phyloP scores from a whole-genome alignment of 2,113 vertebrate genomes.

The Anas platyrhynchos region DNA sequence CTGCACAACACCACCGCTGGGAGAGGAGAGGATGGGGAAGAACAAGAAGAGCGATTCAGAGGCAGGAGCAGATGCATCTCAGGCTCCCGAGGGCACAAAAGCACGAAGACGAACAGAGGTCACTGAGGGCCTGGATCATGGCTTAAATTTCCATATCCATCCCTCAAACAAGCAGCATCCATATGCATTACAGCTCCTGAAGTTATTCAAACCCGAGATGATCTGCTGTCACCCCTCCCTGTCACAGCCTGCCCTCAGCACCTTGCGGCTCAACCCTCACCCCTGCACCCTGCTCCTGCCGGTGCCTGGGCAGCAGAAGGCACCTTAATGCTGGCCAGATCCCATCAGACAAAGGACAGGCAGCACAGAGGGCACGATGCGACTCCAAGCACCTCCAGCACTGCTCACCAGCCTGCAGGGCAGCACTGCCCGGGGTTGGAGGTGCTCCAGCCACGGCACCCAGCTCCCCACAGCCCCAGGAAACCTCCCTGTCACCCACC shows the following conservation, averaged over 20 bases:
- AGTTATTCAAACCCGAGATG: background rate
- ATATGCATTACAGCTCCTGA: background rate
- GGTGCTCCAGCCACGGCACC: background rate
- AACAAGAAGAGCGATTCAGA: background rate
- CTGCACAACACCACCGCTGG: accelerated
- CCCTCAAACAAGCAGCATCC: background rate
- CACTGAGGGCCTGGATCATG: background rate
- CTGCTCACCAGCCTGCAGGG: accelerated
- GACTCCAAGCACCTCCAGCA: accelerated
- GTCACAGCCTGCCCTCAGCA: no score
- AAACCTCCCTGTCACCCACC: background rate
- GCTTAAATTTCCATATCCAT: background rate
- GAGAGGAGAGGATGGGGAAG: background rate
- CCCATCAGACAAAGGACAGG: accelerated
- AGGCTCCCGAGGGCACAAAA: background rate
- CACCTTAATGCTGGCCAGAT: background rate
- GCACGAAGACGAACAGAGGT: background rate
- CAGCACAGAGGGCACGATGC: accelerated
- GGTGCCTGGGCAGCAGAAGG: no score
- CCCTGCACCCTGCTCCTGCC: background rate
- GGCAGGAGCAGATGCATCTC: background rate
- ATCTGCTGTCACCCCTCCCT: background rate
- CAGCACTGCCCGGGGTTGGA: background rate
- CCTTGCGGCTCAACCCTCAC: background rate
- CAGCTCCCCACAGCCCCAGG: background rate